A percentile compares a stretch with the other conserved stretches of the same genome.
phyloP scores from a whole-genome alignment of 2,113 vertebrate genomes.

The Datnioides undecimradiatus region DNA sequence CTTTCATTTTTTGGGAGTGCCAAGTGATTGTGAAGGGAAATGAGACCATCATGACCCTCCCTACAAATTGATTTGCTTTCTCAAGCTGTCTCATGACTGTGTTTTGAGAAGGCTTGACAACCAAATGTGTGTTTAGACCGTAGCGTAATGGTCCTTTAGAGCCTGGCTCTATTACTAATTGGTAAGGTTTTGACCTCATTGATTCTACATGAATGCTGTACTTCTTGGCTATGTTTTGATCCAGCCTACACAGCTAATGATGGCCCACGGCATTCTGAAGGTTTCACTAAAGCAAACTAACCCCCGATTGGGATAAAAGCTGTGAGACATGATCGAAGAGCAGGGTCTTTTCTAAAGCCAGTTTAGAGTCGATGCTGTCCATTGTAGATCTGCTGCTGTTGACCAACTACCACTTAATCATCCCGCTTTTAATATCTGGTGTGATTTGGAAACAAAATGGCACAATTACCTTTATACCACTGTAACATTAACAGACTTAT shows the following conservation, averaged over 20 bases:
- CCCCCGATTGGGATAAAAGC: background rate
- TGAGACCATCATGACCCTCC: background rate
- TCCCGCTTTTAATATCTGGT: background rate
- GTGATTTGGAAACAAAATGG: background rate
- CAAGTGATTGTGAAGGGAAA: background rate
- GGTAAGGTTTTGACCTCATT: too few species aligned
- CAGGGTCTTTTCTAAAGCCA: background rate
- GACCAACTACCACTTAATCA: background rate
- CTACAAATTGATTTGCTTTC: background rate
- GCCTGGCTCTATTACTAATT: constrained; percentile 9
- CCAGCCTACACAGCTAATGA: constrained; percentile 23
- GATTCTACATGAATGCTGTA: constrained; percentile 25
- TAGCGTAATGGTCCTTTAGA: constrained; percentile 5
- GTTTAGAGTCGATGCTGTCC: background rate
- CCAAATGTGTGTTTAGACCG: constrained; percentile 1
- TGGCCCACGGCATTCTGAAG: constrained; percentile 9
- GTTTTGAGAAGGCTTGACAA: background rate
- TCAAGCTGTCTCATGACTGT: background rate
- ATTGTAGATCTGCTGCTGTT: background rate
- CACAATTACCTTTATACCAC: background rate
- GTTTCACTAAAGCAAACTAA: constrained; percentile 24
- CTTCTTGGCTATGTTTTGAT: constrained; percentile 20
- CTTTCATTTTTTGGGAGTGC: background rate
- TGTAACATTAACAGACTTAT: background rate
- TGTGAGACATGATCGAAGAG: constrained; percentile 12